Percentiles rank a stretch among this genome's conserved stretches.
These are phyloP conservation scores for Microcebus jonahi DNA, from an alignment of 2,113 vertebrate genomes.

Conservation along the genomic window DNA sequence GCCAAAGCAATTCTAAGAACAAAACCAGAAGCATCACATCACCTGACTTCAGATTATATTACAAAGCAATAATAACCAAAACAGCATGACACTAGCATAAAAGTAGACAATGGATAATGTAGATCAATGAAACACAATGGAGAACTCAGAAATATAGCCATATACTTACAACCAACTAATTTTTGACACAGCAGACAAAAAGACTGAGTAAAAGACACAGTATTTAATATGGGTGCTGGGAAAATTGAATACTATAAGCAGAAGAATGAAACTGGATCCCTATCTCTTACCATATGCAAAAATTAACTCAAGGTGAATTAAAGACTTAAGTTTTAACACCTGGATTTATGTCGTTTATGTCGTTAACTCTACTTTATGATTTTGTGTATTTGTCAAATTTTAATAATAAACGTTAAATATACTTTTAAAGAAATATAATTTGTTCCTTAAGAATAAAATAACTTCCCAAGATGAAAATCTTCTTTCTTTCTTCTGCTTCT, in stretches of 20 bases:
- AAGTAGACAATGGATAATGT: too few species aligned
- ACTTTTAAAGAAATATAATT: neutral
- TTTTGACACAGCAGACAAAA: neutral
- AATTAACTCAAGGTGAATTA: neutral
- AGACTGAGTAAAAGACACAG: neutral
- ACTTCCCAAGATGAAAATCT: neutral
- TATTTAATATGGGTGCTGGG: neutral
- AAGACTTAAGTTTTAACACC: neutral
- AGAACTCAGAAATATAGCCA: too few species aligned
- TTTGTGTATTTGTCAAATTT: neutral
- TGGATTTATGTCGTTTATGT: too few species aligned
- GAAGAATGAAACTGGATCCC: neutral
- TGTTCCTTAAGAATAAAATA: neutral
- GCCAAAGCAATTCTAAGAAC: too few species aligned
- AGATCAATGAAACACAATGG: too few species aligned
- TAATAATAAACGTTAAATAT: constrained; percentile 6
- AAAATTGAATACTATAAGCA: neutral
- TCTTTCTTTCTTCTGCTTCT: neutral
- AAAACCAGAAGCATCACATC: too few species aligned
- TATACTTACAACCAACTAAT: too few species aligned
- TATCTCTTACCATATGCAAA: neutral
- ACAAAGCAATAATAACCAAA: too few species aligned
- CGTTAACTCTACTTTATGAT: neutral
- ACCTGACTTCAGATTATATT: too few species aligned
- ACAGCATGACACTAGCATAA: too few species aligned